Conservation (phyloP, 2,113 vertebrate species). For the Cochlearius cochlearius region DNA sequence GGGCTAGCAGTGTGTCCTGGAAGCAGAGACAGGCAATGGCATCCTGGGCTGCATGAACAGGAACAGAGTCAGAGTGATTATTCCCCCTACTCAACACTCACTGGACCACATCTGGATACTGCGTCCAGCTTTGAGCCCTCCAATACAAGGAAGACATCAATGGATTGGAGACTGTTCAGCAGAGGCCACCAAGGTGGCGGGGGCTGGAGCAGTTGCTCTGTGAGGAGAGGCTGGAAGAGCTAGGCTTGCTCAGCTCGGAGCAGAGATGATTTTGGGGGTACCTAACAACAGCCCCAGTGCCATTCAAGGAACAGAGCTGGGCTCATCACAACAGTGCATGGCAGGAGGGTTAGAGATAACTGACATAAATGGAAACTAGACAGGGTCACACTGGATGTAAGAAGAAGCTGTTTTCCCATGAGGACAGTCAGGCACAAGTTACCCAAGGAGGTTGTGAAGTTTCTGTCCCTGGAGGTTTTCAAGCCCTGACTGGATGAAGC, state of each 20-base stretch:
- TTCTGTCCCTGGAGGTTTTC: not conserved
- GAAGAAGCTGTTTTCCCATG: not conserved
- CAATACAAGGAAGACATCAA: not conserved
- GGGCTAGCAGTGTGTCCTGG: not conserved
- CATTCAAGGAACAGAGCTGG: too few relatives aligned
- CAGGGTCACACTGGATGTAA: not conserved
- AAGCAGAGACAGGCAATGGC: not conserved
- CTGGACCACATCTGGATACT: not conserved
- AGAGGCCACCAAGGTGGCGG: not conserved
- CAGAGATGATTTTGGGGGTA: not conserved
- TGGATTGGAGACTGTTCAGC: not conserved
- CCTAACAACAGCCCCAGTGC: not conserved
- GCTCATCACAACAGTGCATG: not conserved
- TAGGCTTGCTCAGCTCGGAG: not conserved
- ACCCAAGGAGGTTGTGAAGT: not conserved
- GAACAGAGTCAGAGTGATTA: not conserved
- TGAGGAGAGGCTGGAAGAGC: not conserved
- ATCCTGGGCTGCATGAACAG: not conserved
- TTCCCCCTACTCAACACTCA: not conserved
- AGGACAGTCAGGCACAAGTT: not conserved
- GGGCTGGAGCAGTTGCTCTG: not conserved
- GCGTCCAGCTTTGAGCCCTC: not conserved
- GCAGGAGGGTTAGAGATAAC: not conserved
- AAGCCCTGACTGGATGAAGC: not conserved
- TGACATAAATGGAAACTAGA: not conserved